phyloP scores from a whole-genome alignment of 2,888 invertebrate genomes.

The Charanyca ferruginea region DNA sequence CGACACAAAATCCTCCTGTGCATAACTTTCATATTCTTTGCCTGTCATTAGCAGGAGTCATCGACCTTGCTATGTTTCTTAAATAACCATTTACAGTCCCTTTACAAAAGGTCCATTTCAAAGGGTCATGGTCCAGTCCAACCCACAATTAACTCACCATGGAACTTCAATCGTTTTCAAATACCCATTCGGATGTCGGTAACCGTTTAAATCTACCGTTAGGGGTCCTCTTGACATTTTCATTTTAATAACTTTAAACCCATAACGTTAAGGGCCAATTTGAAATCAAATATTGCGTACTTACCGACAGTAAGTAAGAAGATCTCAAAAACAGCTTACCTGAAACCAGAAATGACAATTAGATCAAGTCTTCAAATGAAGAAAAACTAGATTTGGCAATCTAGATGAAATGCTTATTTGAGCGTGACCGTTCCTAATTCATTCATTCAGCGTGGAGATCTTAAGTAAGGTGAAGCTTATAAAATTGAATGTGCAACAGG shows the following conservation, averaged over 20 bases:
- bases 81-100: slow-evolving; percentile 73
- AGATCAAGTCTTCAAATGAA: slow-evolving; percentile 41
- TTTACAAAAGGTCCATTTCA: slow-evolving; percentile 75
- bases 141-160: slow-evolving; percentile 86
- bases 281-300: slow-evolving; percentile 33
- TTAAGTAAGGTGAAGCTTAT: slow-evolving; percentile 38
- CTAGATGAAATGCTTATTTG: slow-evolving; percentile 44
- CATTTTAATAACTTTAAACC: slow-evolving; percentile 40
- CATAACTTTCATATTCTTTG: slow-evolving; percentile 64
- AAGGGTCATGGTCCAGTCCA: slow-evolving; percentile 80
- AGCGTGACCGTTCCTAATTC: slow-evolving; percentile 39
- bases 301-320: slow-evolving; percentile 20
- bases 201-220: slow-evolving; percentile 64
- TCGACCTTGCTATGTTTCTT: slow-evolving; percentile 74
- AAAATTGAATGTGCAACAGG: slow-evolving; percentile 20
- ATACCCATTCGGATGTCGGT: slow-evolving; percentile 65
- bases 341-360: slow-evolving; percentile 73
- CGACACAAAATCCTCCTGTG: slow-evolving; percentile 53
- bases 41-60: slow-evolving; percentile 71
- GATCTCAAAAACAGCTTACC: slow-evolving; percentile 71
- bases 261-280: slow-evolving; percentile 23
- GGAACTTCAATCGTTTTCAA: slow-evolving; percentile 79
- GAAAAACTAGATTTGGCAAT: slow-evolving; percentile 46
- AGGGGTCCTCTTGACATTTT: slow-evolving; percentile 52
- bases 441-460: slow-evolving; percentile 52